Base-by-base conservation (phyloP, 37 sponge, comb jelly and placozoan species). In the Beroe ovata region DNA sequence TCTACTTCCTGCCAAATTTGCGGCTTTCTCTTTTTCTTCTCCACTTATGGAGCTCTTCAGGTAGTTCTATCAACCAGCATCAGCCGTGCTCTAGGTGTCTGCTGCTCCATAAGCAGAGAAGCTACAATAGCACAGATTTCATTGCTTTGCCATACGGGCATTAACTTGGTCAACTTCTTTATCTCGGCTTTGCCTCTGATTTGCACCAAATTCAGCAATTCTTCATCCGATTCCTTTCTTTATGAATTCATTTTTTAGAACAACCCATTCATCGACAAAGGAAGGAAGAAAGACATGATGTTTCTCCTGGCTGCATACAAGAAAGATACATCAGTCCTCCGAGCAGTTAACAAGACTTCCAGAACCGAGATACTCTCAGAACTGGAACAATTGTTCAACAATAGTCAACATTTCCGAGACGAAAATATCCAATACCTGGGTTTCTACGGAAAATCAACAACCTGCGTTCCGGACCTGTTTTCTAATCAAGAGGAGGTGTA, bases 371-470 rank as follows among this genome's bases (percentile, higher is more conserved):
- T 61, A 3, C n/a, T 61, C 20, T 26, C 63, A 16, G 28, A 61
- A 25, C 63, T 61, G 20, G 21, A 25, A 25, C 4, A 25, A 22
- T 20, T 61, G 63, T 61, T 61, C n/a, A 25, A 4, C 3, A 61
- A 61, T 20, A 25, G 63, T 16, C 28, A 6, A 20, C 8, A 26
- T 25, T 61, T 61, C n/a, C 22, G 26, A 20, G 28, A 20, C 20
- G 28, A 61, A 25, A 20, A 61, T 25, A 16, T 61, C 20, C 8
- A 61, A 61, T 61, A 16, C 6, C 4, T 61, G 3, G 63, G 63
- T 61, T 61, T 22, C 63, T 61, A 61, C 63, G 63, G 63, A 16
- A 61, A 61, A 61, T 61, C 63, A 4, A 22, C 63, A 61, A 61
- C 28, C 23, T 61, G 63, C 21, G 28, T 61, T 25, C 63, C 63